These are phyloP conservation scores for Pycnonotus jocosus DNA, from an alignment of 2,113 vertebrate species.

Conservation along the genomic window DNA sequence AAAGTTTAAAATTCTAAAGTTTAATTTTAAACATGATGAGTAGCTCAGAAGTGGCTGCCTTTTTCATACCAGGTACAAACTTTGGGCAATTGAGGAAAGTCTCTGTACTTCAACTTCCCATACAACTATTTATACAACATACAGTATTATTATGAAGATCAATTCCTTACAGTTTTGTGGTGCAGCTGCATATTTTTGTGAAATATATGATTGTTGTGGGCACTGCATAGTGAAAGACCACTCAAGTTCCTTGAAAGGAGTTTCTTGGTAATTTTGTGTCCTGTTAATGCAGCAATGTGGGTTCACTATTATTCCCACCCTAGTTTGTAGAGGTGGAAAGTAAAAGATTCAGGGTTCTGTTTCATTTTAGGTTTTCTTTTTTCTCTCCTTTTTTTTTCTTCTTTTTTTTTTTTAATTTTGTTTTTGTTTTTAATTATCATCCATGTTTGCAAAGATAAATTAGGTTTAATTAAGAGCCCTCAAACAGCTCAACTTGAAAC, in stretches of 20 bases:
- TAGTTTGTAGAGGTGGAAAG: neutral
- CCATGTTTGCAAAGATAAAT: neutral
- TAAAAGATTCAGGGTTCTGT: fast-evolving
- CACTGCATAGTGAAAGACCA: neutral
- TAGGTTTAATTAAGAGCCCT: neutral
- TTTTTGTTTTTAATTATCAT: neutral
- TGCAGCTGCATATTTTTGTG: neutral
- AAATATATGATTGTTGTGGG: neutral
- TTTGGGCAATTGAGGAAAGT: neutral
- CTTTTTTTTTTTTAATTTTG: neutral
- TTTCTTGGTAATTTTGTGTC: neutral
- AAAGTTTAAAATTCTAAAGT: neutral
- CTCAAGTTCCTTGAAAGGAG: neutral
- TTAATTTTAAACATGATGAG: neutral
- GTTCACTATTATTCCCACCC: neutral
- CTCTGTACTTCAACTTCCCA: neutral
- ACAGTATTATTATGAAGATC: neutral
- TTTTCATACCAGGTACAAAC: neutral
- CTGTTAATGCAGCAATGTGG: neutral
- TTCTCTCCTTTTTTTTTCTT: too few relatives aligned
- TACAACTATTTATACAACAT: neutral
- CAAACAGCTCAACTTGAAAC: neutral
- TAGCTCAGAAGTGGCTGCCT: neutral
- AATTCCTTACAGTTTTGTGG: neutral
- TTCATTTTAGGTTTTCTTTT: neutral